Percentiles rank a stretch among this genome's conserved stretches.
phyloP scores from a whole-genome alignment of 2,113 vertebrate species.

The Tauraco erythrolophus region DNA sequence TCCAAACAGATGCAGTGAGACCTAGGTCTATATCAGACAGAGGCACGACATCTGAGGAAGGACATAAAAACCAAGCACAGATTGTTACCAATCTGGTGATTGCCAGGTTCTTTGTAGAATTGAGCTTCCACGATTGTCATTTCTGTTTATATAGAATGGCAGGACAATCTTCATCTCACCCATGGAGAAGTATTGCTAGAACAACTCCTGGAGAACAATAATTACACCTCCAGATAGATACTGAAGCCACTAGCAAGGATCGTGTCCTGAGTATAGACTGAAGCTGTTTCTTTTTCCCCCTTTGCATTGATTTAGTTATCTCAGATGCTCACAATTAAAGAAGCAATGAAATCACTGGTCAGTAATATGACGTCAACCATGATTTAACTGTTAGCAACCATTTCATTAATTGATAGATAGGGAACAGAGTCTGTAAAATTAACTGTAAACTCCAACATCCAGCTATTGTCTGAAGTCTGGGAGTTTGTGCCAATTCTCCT shows the following conservation, averaged over 20 bases:
- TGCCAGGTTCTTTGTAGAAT: not conserved
- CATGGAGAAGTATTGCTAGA: not conserved
- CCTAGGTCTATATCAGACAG: not conserved
- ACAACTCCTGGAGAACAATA: not conserved
- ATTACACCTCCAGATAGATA: not conserved
- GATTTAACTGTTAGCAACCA: slow-evolving; percentile 1
- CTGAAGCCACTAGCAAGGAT: not conserved
- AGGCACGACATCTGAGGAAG: not conserved
- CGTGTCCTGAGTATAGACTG: not conserved
- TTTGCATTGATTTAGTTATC: not conserved
- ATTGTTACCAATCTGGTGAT: not conserved
- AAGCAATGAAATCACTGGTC: not conserved
- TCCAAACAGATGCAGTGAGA: slow-evolving; percentile 7
- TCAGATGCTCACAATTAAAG: not conserved
- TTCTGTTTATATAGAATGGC: not conserved
- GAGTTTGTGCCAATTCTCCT: not conserved
- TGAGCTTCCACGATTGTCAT: not conserved
- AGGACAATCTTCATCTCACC: not conserved
- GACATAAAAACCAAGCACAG: not conserved
- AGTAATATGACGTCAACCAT: not conserved
- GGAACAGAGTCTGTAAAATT: slow-evolving; percentile 5
- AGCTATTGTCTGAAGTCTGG: not conserved
- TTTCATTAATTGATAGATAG: slow-evolving; percentile 24
- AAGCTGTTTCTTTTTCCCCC: not conserved
- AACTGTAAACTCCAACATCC: slow-evolving; percentile 14